Base-by-base conservation (phyloP, 2,797 vertebrate genomes). In the Columba guinea region DNA sequence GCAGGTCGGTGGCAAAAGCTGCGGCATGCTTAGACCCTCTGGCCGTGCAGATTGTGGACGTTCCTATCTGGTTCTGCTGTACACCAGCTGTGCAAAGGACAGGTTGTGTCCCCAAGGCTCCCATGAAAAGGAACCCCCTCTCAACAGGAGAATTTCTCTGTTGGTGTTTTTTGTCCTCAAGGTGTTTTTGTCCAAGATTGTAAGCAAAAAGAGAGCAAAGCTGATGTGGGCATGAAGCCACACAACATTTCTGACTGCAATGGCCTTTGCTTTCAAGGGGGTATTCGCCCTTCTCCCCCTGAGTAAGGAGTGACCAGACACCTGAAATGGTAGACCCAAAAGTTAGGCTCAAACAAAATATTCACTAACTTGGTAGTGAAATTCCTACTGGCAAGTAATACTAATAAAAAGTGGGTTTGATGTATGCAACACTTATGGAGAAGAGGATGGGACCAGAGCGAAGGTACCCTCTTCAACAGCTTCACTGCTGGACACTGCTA, bases 331-430 rank as follows among this genome's bases (percentile, higher is more conserved):
- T 71, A 89, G 80, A 94, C 19, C 5, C 23, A 58, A 83, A 86
- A 85, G 39, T 62, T 58, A 69, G 51, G 27, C n/a, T 85, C 2
- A 7, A 60, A 79, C 27, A 87, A 92, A 94, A 74, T 92, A 92
- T 95, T 96, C 96, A 94, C 55, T 86, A n/a, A 91, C 15, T 84
- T 37, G 20, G 62, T 90, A 87, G 56, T 96, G 96, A 94, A 95
- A 46, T 35, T 70, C 7, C 7, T 82, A 60, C 71, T 62, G 67
- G 83, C 62, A 81, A 94, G 69, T 53, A 87, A 63, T 44, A 18
- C 26, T 41, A 87, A 86, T 92, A 96, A 95, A 95, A 94, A 73
- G 27, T 2, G 13, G 0, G 14, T 94, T 95, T 96, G 78, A 95
- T 94, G 52, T 90, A 55, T 60, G 52, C 65, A 79, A 26, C 78